Conservation (phyloP, 2,113 vertebrate genomes). For the Pterophyllum scalare region DNA sequence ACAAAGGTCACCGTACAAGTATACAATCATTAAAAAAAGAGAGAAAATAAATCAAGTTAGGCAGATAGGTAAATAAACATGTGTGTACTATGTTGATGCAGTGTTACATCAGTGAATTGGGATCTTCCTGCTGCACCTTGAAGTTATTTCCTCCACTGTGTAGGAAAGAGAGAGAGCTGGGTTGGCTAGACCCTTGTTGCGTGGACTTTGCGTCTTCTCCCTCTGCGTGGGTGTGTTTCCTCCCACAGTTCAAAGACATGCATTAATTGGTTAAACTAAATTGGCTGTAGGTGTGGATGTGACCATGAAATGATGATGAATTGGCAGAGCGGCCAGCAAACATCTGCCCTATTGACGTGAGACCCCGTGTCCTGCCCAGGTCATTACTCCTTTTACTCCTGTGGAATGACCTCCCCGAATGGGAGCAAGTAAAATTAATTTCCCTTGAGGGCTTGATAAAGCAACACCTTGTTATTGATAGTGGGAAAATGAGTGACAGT, state of each 20-base stretch:
- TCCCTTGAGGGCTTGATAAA: background rate
- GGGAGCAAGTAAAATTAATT: background rate
- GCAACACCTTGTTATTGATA: background rate
- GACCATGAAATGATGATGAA: background rate
- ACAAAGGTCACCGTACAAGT: background rate
- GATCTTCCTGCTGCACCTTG: background rate
- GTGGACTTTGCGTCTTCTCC: background rate
- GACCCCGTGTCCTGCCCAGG: background rate
- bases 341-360: background rate
- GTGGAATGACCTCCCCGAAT: background rate
- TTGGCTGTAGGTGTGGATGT: background rate
- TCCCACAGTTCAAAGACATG: too few species aligned
- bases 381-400: rapidly evolving
- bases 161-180: background rate
- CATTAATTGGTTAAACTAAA: background rate
- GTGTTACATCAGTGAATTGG: background rate
- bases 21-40: too few species aligned
- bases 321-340: background rate
- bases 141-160: background rate
- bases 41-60: too few species aligned
- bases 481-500: background rate
- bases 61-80: background rate
- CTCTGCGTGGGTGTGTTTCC: background rate
- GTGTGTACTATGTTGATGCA: background rate
- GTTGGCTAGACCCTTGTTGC: background rate